Evolutionary conservation across 2,888 invertebrate species (phyloP), one percentile per base, ranked within the genome.

Genomic region (Leptogaster cylindrica): DNA sequence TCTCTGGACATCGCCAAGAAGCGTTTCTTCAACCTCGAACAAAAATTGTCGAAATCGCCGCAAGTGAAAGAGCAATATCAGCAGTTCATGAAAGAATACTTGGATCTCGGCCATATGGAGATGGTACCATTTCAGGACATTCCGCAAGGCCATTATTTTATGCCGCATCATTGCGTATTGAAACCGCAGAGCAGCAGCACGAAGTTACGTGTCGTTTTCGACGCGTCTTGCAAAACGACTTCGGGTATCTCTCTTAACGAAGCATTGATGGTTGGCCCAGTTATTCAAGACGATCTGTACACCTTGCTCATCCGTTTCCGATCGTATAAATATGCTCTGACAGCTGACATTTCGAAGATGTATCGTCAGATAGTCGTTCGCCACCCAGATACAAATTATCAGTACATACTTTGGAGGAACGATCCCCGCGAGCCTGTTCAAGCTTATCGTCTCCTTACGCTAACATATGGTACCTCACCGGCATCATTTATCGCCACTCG

Each of bases 321-420:
- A 31, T 28, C 6, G 0, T 50, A 73, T 51, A 74, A 0, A 76
- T 76, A 36, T 72, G 76, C 6, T 61, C 72, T 3, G 75, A 77
- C 46, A 8, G 20, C 46, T 2, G 46, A 46, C 4, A 46, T 46
- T 2, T 2, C 46, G 1, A 14, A 20, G 68, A 77, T 77, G 76
- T 77, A 75, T 48, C 58, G 75, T 0, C 73, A 75, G 67, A 68
- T 76, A 3, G 66, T 64, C 4, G 71, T 76, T 2, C 10, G 55
- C 2, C 41, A 70, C 3, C 52, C 71, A 1, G 72, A 77, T 52
- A 31, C 68, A 5, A 51, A 72, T n/a, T 68, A 75, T 3, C 77
- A 78, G 66, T 51, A 73, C 28, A 76, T 77, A 3, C 41, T 77
- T 1, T 79, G 76, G 76, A 66, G 76, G 0, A 71, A 61, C 1